phyloP scores from a whole-genome alignment of 2,888 invertebrate species.

The Pachycephus smyrnensis region DNA sequence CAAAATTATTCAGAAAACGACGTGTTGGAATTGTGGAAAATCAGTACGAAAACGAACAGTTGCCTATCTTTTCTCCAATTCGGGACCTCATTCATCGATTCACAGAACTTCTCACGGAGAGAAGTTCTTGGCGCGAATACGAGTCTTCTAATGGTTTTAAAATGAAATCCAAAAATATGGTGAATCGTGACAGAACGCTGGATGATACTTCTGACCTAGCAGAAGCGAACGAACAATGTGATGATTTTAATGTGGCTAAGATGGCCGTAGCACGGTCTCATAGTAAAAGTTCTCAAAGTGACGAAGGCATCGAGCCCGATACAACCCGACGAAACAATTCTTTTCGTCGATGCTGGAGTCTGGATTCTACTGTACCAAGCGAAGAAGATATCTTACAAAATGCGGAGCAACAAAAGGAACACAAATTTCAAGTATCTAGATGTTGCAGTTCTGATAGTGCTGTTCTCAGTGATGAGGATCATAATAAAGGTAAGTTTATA shows the following conservation, averaged over 20 bases:
- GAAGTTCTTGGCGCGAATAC: not conserved
- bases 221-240: conserved; percentile 53
- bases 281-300: conserved; percentile 57
- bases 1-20: conserved; percentile 28
- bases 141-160: conserved; percentile 19
- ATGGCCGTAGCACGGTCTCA: conserved; percentile 46
- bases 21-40: conserved; percentile 41
- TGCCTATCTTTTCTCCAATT: conserved; percentile 6
- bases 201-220: conserved; percentile 29
- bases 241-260: conserved; percentile 51
- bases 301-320: conserved; percentile 62
- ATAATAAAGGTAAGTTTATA: conserved; percentile 52
- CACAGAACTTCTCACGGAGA: conserved; percentile 17
- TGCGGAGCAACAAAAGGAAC: conserved; percentile 36
- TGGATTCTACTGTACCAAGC: conserved; percentile 71
- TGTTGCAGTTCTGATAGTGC: conserved; percentile 71
- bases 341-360: conserved; percentile 64
- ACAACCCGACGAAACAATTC: conserved; percentile 31
- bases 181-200: conserved; percentile 15
- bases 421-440: conserved; percentile 60
- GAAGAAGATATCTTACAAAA: conserved; percentile 64
- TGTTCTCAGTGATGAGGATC: conserved; percentile 69
- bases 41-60: conserved; percentile 26
- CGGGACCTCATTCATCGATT: conserved; percentile 15
- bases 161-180: conserved; percentile 43